Evolutionary conservation across 1,140 invertebrate genomes (phyloP).

Genomic region (Vanessa tameamea): DNA sequence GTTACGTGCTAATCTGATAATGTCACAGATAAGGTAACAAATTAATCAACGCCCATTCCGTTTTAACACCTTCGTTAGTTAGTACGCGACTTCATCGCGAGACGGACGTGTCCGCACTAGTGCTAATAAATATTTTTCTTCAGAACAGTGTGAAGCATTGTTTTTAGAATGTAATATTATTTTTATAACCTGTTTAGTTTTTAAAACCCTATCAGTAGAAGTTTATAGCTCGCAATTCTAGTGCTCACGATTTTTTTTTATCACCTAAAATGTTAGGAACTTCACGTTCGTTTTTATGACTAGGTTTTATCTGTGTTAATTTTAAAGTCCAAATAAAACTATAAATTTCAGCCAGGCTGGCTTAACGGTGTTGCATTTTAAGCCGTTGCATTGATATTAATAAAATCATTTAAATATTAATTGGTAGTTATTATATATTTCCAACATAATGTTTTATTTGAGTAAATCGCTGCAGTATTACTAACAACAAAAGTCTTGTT

Average conservation of each 20-base stretch:
- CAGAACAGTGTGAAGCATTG: neutral
- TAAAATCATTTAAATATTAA: too few species aligned
- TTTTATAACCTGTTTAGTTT: neutral
- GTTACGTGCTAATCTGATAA: conserved; percentile 22
- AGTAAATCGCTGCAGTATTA: too few species aligned
- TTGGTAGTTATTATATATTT: too few species aligned
- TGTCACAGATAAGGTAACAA: conserved; percentile 21
- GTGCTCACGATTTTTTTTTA: neutral
- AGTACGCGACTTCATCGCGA: neutral
- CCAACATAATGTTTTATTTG: too few species aligned
- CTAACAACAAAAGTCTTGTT: too few species aligned
- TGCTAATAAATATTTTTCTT: neutral
- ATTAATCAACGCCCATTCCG: conserved; percentile 18
- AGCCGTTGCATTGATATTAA: too few species aligned
- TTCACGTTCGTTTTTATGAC: conserved; percentile 2
- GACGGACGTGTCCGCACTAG: neutral
- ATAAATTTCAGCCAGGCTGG: too few species aligned
- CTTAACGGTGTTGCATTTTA: too few species aligned
- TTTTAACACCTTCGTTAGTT: conserved; percentile 10
- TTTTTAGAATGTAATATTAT: conserved; percentile 10
- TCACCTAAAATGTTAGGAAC: neutral
- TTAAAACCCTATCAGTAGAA: neutral
- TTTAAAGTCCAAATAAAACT: too few species aligned
- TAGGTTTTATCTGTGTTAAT: neutral
- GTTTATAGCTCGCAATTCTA: neutral